Percentiles rank a stretch among this genome's conserved stretches.
These are phyloP conservation scores for Trichosurus vulpecula DNA, from an alignment of 2,797 vertebrate species.

Conservation along the genomic window DNA sequence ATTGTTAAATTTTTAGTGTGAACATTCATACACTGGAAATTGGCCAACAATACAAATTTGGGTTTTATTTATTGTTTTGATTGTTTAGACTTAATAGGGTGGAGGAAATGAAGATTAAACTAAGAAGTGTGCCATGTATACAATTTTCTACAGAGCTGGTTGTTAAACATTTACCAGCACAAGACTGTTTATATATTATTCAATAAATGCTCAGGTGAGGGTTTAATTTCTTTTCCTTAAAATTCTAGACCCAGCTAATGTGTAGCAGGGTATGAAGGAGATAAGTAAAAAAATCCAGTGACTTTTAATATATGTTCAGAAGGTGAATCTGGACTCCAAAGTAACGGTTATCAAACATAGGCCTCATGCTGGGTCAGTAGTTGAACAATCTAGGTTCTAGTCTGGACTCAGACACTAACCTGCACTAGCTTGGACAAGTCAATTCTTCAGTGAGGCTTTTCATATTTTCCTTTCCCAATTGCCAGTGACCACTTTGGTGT, in stretches of 20 bases:
- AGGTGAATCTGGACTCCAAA: constrained; percentile 1
- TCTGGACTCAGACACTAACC: neutral
- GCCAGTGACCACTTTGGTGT: neutral
- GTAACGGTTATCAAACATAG: constrained; percentile 24
- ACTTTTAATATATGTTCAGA: neutral
- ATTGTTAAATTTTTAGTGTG: too few species aligned
- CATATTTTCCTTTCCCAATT: neutral
- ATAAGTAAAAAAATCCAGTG: neutral
- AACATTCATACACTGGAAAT: too few species aligned
- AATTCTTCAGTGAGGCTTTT: neutral
- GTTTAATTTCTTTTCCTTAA: too few species aligned
- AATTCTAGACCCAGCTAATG: neutral
- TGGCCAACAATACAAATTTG: too few species aligned
- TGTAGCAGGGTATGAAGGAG: neutral
- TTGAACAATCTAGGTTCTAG: neutral
- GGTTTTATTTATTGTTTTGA: too few species aligned
- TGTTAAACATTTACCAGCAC: neutral
- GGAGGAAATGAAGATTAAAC: neutral
- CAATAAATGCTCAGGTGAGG: neutral
- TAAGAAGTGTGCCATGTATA: neutral
- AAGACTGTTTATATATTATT: neutral
- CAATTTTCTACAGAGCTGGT: neutral
- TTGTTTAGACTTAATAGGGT: neutral
- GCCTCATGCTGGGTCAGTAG: neutral
- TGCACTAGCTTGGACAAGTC: neutral